phyloP scores from a whole-genome alignment of 1,140 invertebrate species.

The Batillaria attramentaria region DNA sequence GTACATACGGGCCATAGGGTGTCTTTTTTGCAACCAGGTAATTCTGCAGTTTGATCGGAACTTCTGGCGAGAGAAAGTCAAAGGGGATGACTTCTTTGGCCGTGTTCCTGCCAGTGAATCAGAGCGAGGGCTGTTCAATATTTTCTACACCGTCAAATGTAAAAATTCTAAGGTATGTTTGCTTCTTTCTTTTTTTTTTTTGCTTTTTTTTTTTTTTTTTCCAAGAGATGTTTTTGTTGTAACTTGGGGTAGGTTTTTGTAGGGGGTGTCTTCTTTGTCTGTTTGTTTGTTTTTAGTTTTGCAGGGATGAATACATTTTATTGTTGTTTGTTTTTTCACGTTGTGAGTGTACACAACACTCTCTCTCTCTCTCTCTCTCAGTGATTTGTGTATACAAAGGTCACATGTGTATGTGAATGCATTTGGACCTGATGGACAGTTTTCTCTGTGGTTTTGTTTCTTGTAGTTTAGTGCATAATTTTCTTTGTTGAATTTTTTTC shows the following conservation, averaged over 20 bases:
- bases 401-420: no score
- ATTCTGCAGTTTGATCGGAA: constrained; percentile 69
- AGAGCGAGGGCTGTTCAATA: constrained; percentile 69
- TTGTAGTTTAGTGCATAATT: no score
- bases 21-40: constrained; percentile 57
- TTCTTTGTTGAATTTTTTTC: no score
- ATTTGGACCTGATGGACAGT: no score
- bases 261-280: neutral
- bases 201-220: neutral
- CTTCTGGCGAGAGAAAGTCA: constrained; percentile 70
- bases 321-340: no score
- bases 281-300: neutral
- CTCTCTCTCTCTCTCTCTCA: no score
- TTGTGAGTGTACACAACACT: no score
- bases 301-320: neutral
- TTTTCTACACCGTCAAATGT: constrained; percentile 71
- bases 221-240: neutral
- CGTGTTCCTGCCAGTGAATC: constrained; percentile 60
- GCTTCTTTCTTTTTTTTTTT: neutral
- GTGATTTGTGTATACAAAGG: no score
- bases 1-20: no score
- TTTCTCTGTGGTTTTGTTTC: no score
- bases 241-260: neutral
- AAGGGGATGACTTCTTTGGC: constrained; percentile 70
- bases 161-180: neutral